These are phyloP conservation scores for Phalacrocorax aristotelis DNA, from an alignment of 2,113 vertebrate species.

Conservation along the genomic window DNA sequence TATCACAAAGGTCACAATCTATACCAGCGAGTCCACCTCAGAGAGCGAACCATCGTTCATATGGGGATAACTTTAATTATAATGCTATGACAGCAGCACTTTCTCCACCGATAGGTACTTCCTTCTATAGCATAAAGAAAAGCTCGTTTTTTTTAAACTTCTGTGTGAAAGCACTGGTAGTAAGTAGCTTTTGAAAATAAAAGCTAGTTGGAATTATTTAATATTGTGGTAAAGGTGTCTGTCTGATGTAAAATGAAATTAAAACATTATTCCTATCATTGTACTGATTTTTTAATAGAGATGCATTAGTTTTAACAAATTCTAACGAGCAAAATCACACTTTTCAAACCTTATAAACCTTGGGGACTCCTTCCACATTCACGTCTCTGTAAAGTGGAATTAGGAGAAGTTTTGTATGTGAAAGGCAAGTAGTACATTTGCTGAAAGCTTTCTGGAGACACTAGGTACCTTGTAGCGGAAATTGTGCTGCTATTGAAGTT, in stretches of 20 bases:
- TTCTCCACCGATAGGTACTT: slow-evolving; percentile 82
- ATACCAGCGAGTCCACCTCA: slow-evolving; percentile 60
- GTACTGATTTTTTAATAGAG: not conserved
- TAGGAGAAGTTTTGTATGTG: not conserved
- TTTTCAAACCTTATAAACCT: not conserved
- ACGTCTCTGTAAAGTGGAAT: not conserved
- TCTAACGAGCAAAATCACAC: not conserved
- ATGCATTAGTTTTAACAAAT: not conserved
- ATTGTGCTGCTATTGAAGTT: not conserved
- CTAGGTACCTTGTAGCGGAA: not conserved
- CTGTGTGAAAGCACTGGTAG: slow-evolving; percentile 24
- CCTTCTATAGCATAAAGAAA: slow-evolving; percentile 51
- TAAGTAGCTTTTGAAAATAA: slow-evolving; percentile 40
- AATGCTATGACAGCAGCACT: slow-evolving; percentile 71
- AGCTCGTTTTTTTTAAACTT: not conserved
- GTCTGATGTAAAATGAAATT: not conserved
- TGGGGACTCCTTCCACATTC: not conserved
- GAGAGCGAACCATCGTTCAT: slow-evolving; percentile 62
- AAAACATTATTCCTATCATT: not conserved
- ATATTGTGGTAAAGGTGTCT: slow-evolving; percentile 36
- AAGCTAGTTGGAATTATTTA: not conserved
- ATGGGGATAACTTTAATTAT: slow-evolving; percentile 73
- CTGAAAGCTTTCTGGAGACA: not conserved
- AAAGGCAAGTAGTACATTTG: not conserved
- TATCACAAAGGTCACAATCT: slow-evolving; percentile 60